These are phyloP conservation scores for Sebastes steindachneri DNA, from an alignment of 2,797 vertebrate species.

Conservation along the genomic window DNA sequence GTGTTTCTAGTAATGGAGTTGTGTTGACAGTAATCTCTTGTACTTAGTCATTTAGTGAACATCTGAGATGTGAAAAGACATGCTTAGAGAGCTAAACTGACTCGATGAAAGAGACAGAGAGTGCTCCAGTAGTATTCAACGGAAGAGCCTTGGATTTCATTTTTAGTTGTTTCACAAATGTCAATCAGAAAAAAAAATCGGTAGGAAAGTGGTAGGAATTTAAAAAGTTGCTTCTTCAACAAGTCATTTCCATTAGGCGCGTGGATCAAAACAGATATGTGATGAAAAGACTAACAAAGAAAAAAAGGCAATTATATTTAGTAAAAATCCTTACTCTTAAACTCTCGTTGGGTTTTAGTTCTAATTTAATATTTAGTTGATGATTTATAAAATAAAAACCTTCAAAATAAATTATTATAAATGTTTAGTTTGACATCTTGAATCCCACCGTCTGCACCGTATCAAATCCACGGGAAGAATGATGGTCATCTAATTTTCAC, in stretches of 20 bases:
- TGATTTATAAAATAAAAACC: neutral
- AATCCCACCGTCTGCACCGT: neutral
- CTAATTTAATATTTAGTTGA: neutral
- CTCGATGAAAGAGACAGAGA: neutral
- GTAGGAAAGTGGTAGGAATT: neutral
- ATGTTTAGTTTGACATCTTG: neutral
- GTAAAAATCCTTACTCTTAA: neutral
- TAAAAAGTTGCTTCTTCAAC: neutral
- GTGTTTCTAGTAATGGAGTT: slow-evolving; percentile 32
- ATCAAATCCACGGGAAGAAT: slow-evolving; percentile 21
- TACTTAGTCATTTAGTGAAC: slow-evolving; percentile 38
- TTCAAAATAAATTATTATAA: neutral
- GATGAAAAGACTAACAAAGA: neutral
- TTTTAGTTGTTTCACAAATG: slow-evolving; percentile 14
- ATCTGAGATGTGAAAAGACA: slow-evolving; percentile 29
- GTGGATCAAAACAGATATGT: neutral
- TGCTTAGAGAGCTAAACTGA: slow-evolving; percentile 29
- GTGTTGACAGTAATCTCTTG: slow-evolving; percentile 25
- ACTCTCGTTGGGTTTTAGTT: neutral
- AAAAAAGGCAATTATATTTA: neutral
- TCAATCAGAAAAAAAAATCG: slow-evolving; percentile 2
- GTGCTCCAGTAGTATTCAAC: slow-evolving; percentile 5
- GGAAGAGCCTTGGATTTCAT: slow-evolving; percentile 5
- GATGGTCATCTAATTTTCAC: slow-evolving; percentile 15
- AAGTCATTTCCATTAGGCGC: neutral